These are phyloP conservation scores for Romanomermis culicivorax DNA, from an alignment of 2,888 invertebrate species.

Conservation along the genomic window DNA sequence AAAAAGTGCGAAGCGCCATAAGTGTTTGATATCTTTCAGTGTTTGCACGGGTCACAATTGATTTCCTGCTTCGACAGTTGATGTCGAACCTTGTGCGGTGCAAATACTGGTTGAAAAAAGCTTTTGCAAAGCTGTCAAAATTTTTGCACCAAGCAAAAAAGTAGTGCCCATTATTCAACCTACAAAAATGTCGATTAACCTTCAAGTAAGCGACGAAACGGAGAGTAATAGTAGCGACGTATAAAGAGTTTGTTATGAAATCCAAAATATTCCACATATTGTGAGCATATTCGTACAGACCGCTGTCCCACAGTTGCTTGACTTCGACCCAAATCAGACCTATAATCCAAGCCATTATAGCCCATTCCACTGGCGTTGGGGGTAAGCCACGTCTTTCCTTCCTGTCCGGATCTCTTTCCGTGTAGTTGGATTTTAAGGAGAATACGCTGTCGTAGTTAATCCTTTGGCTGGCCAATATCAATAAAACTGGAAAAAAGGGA, in stretches of 20 bases:
- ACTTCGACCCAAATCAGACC: conserved; percentile 97
- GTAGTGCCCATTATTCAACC: no score
- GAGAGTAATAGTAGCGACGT: conserved; percentile 84
- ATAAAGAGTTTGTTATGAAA: conserved; percentile 90
- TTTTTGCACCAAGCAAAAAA: no score
- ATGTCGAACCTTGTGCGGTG: no score
- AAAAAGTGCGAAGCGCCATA: no score
- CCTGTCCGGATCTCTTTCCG: conserved; percentile 12
- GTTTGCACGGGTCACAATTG: no score
- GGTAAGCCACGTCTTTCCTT: conserved; percentile 49
- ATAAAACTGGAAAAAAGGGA: conserved; percentile 51
- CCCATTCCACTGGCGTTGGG: conserved; percentile 67
- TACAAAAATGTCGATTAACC: no score
- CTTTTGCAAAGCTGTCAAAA: no score
- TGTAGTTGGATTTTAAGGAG: neutral
- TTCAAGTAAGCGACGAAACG: conserved; percentile 81
- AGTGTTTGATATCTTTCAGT: no score
- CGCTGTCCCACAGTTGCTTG: conserved; percentile 94
- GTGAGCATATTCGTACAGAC: conserved; percentile 78
- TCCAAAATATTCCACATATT: conserved; percentile 99
- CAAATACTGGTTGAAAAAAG: no score
- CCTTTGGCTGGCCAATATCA: conserved; percentile 84
- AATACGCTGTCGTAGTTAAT: conserved; percentile 40
- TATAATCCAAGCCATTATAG: conserved; percentile 72
- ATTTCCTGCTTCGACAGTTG: no score